phyloP scores from a whole-genome alignment of 2,113 vertebrate genomes.

The Ceratotherium simum region DNA sequence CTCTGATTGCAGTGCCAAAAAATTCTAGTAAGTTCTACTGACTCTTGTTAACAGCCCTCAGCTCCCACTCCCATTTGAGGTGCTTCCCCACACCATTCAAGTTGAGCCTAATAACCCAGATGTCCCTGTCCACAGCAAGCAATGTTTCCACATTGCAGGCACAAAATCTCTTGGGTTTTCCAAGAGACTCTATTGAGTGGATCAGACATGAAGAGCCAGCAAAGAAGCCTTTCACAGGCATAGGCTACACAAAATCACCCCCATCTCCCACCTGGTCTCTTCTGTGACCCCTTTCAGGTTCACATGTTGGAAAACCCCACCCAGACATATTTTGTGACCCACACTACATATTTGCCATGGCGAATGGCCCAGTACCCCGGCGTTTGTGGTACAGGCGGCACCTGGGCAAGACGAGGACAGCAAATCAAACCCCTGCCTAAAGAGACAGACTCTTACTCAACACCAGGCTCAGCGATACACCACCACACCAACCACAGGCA shows the following conservation, averaged over 20 bases:
- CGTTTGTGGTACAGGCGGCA: background rate
- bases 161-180: background rate
- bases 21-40: background rate
- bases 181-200: background rate
- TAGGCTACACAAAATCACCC: background rate
- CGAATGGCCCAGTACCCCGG: background rate
- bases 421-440: background rate
- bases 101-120: accelerated
- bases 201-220: background rate
- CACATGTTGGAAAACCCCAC: background rate
- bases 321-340: background rate
- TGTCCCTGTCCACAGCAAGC: background rate
- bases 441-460: background rate
- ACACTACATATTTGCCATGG: background rate
- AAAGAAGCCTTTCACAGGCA: background rate
- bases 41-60: background rate
- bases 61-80: background rate
- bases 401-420: background rate
- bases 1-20: background rate
- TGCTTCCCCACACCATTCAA: background rate
- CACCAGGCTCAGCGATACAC: accelerated
- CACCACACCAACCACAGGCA: too few relatives aligned
- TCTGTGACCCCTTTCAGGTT: background rate
- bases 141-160: accelerated
- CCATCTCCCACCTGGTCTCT: background rate